Evolutionary conservation across 2,797 vertebrate species (phyloP).

Genomic region (Periparus ater): DNA sequence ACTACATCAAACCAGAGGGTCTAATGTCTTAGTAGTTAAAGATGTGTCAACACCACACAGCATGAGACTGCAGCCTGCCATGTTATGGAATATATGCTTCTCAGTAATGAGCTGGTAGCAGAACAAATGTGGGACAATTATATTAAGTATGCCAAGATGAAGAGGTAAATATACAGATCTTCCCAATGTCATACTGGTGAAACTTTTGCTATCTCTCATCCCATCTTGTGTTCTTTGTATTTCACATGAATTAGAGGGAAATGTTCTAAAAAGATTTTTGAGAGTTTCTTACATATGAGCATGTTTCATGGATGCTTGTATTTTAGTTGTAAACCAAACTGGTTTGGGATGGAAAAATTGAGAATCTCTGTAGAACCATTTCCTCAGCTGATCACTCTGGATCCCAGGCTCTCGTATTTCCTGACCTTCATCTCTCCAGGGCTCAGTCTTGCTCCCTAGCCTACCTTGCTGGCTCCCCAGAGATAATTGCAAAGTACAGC

Average conservation of each 20-base stretch:
- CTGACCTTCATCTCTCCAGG: not conserved
- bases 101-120: not conserved
- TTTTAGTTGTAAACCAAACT: not conserved
- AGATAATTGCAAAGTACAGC: not conserved
- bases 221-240: not conserved
- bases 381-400: not conserved
- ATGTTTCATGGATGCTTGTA: not conserved
- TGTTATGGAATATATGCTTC: not conserved
- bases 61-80: not conserved
- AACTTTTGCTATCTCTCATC: not conserved
- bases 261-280: not conserved
- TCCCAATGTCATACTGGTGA: not conserved
- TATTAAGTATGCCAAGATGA: not conserved
- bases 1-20: not conserved
- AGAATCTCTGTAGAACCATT: fast-evolving
- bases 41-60: not conserved
- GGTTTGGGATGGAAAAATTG: not conserved
- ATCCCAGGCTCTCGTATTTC: not conserved
- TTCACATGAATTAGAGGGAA: not conserved
- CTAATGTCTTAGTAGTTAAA: not conserved
- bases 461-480: not conserved
- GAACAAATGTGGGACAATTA: not conserved
- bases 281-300: not conserved
- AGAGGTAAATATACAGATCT: not conserved
- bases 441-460: not conserved